Conservation (phyloP, 2,113 vertebrate species). For the Tretioscincus oriximinensis region DNA sequence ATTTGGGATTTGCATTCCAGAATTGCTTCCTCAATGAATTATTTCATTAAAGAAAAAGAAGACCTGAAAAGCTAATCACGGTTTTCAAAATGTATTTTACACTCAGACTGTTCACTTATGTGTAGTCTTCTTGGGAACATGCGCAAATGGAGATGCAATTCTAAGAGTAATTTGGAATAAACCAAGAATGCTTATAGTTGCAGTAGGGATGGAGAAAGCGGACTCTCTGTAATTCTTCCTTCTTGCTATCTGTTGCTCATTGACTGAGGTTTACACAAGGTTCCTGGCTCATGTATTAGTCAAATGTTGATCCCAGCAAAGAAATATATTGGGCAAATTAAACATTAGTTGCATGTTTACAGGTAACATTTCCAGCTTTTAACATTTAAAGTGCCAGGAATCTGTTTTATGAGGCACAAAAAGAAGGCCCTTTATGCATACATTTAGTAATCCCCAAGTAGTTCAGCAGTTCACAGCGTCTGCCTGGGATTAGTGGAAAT, state of each 20-base stretch:
- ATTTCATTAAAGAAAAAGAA: not conserved
- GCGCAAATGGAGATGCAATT: not conserved
- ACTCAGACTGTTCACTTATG: not conserved
- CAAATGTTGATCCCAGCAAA: not conserved
- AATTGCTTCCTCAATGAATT: not conserved
- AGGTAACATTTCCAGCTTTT: not conserved
- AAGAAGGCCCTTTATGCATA: too few relatives aligned
- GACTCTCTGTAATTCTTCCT: not conserved
- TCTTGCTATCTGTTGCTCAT: not conserved
- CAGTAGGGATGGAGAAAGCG: too few relatives aligned
- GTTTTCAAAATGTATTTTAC: not conserved
- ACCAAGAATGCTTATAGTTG: not conserved
- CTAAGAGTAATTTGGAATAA: not conserved
- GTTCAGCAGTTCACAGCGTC: too few relatives aligned
- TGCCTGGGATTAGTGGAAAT: too few relatives aligned
- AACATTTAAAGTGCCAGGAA: not conserved
- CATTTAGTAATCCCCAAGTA: too few relatives aligned
- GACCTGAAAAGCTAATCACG: not conserved
- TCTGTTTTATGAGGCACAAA: too few relatives aligned
- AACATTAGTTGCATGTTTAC: not conserved
- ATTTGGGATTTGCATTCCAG: slow-evolving; percentile 20
- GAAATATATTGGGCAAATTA: not conserved
- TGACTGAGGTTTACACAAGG: not conserved
- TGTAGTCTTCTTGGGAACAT: not conserved
- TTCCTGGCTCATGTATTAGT: not conserved